phyloP scores from a whole-genome alignment of 2,888 invertebrate genomes.

The Scaptomyza cyrtandrae region DNA sequence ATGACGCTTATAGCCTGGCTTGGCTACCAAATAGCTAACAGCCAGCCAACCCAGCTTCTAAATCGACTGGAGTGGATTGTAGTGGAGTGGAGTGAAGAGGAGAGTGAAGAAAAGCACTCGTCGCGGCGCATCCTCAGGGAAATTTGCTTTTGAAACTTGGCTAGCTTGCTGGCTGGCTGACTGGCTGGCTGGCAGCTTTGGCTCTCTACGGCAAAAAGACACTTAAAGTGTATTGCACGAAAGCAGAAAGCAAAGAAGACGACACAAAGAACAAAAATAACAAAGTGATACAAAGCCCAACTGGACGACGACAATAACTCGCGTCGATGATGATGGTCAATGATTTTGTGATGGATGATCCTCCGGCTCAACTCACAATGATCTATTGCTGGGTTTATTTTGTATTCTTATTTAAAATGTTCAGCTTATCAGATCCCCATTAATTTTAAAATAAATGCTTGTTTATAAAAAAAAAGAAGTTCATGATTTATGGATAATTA shows the following conservation, averaged over 20 bases:
- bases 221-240: slow-evolving; percentile 58
- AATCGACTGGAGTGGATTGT: no score
- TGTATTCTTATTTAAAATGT: no score
- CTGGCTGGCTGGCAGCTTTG: background rate
- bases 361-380: background rate
- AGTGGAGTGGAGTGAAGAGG: slow-evolving; percentile 11
- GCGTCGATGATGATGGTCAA: slow-evolving; percentile 41
- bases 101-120: background rate
- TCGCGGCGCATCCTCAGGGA: slow-evolving; percentile 66
- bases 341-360: slow-evolving; percentile 60
- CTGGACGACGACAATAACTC: slow-evolving; percentile 66
- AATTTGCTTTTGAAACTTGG: slow-evolving; percentile 73
- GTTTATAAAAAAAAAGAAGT: no score
- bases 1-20: slow-evolving; percentile 76
- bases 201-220: slow-evolving; percentile 48
- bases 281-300: slow-evolving; percentile 26
- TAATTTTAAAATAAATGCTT: no score
- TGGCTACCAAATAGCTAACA: slow-evolving; percentile 36
- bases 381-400: background rate
- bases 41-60: background rate
- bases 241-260: background rate
- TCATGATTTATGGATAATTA: no score
- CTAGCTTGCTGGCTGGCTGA: slow-evolving; percentile 1
- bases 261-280: slow-evolving; percentile 9
- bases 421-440: no score